Base-by-base conservation (phyloP, 1,140 invertebrate genomes). In the Diorhabda elongata region DNA sequence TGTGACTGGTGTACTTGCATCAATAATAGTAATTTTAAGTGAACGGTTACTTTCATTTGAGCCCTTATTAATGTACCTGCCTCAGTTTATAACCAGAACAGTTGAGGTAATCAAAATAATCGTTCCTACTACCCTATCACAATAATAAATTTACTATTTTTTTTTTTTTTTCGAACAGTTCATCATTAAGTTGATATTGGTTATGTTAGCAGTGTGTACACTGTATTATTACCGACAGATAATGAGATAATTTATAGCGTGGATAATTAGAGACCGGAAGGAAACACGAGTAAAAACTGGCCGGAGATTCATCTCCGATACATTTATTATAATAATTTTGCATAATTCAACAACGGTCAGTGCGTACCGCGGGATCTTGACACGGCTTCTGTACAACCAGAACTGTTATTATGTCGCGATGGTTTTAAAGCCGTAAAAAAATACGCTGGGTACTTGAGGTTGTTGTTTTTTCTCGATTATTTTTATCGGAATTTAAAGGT, bases 231-330 rank as follows among this genome's bases (percentile, higher is more conserved):
- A 75, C 74, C 72, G 74, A 73, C 78, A 78, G 78, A 79, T 79
- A 80, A 79, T 80, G 73, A 78, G 78, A 79, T 79, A 80, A 79
- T 80, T 75, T 75, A 76, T 75, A 75, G 73, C 72, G 76, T 76
- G 69, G 67, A 74, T 77, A 80, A 80, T 80, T 80, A 79, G 71
- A 72, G 71, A 76, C 79, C 79, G 79, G 79, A 80, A 80, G 79
- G 79, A 80, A 80, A 80, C 75, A 74, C 79, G 75, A 77, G 77
- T 77, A 79, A 79, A 79, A 79, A 79, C 79, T 75, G 74, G 71
- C 73, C 76, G 75, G 75, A 79, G 79, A 80, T 80, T 79, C 78
- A 80, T 80, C 79, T 79, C 75, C 67, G 79, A 80, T 80, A 80
- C 79, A 80, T 80, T 75, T 75, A 80, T 80, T 80, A 75, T 44